Evolutionary conservation across 2,888 invertebrate species (phyloP), one percentile per base, ranked within the genome.

Genomic region (Camptogramma bilineatum): DNA sequence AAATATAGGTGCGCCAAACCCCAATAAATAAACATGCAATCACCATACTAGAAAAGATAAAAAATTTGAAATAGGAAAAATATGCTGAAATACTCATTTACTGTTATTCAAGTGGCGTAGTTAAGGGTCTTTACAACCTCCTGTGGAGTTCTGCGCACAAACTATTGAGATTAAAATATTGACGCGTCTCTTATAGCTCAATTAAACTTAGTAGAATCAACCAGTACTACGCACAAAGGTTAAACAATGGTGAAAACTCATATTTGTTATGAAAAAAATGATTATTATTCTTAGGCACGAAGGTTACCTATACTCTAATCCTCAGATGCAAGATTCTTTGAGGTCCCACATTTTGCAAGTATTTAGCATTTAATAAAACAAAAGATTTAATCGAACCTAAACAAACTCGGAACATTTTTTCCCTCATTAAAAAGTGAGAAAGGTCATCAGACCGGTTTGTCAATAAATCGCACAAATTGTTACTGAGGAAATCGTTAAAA

Each of bases 91-190:
- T 16, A 16, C 44, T 2, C 39, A 10, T 44, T 44, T 13, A 44
- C 17, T 44, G 44, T 8, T 16, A 17, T 17, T 16, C 44, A 44
- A 44, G 13, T 44, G 44, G 44, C 5, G 13, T 16, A 16, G 0
- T 13, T 7, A 44, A 3, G 16, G 16, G 44, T n/a, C 13, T 17
- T 8, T 42, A 19, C 19, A 13, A 47, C 85, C 85, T 72, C 86
- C 86, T 83, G 86, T 73, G 60, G 87, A 39, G 85, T 63, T 64
- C 69, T 71, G 78, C 77, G 77, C 82, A 76, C 81, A 75, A 39
- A 78, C 86, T 87, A 87, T 86, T 44, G 7, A 44, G 16, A 17
- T 44, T 17, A 44, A 44, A 16, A 44, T 44, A 44, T 44, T 44
- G 44, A 16, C 17, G 44, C 17, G 44, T 44, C 44, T 17, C 44